phyloP scores from a whole-genome alignment of 2,113 vertebrate genomes.

The Hippopotamus amphibius region DNA sequence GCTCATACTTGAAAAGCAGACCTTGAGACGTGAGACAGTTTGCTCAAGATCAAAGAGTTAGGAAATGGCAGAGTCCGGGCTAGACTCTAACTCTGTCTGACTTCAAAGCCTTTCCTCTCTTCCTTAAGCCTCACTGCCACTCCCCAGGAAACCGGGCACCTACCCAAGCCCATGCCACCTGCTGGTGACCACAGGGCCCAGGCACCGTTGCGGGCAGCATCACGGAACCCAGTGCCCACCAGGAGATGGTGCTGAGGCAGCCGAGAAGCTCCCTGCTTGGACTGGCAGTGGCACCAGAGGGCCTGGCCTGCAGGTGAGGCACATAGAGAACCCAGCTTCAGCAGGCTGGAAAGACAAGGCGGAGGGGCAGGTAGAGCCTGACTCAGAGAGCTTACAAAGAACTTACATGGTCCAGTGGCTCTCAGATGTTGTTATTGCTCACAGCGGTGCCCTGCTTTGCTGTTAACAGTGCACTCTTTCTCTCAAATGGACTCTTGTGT shows the following conservation, averaged over 20 bases:
- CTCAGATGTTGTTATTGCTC: neutral
- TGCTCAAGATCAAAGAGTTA: slow-evolving; percentile 51
- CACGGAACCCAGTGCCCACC: neutral
- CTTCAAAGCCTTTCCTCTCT: slow-evolving; percentile 41
- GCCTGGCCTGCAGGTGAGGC: neutral
- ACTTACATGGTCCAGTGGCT: neutral
- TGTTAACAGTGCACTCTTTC: neutral
- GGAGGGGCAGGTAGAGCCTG: neutral
- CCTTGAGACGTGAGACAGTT: neutral
- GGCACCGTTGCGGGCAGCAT: neutral
- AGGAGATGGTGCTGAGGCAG: neutral
- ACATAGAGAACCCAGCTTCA: neutral
- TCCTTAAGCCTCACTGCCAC: slow-evolving; percentile 32
- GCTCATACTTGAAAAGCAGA: slow-evolving; percentile 1
- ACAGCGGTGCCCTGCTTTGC: neutral
- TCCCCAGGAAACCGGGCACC: neutral
- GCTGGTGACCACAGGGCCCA: neutral
- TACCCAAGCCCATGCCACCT: neutral
- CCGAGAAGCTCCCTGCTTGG: neutral
- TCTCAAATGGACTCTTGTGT: neutral
- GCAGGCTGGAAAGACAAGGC: neutral
- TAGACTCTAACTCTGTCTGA: neutral
- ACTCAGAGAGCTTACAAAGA: neutral
- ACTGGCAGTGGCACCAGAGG: neutral
- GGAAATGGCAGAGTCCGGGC: neutral